Evolutionary conservation across 1,140 invertebrate genomes (phyloP), one percentile per base, ranked within the genome.

Genomic region (Vollenhovia emeryi): DNA sequence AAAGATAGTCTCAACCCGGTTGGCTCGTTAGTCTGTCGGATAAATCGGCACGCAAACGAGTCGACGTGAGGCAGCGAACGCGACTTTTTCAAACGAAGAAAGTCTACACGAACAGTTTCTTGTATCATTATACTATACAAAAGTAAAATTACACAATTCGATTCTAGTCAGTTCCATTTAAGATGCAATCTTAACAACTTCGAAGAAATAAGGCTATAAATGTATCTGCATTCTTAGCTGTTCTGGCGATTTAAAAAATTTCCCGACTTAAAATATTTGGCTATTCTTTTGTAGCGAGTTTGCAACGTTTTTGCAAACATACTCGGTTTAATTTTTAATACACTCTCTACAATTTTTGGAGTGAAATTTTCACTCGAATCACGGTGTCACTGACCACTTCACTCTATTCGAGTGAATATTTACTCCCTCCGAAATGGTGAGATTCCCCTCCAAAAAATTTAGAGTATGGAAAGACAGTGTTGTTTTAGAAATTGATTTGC

Each of bases 21-120:
- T 27, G 48, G 18, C 55, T 88, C 87, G 87, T 88, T 88, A 88
- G 87, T 87, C 73, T 36, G 86, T 68, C 66, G 45, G 75, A 36
- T 80, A 80, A 80, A 80, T 69, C 50, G 55, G 50, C 45, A 74
- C 57, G 59, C 50, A 80, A 71, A 80, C 64, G 78, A 62, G 57
- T 74, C 68, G 68, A 27, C 45, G 30, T 36, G 55, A 68, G 9
- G 45, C 18, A 30, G 21, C 9, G 13, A 76, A 48, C 74, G 57
- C 48, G 62, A 80, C 76, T 80, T 55, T 80, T 55, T 11, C 78
- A 48, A 71, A 71, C 36, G 36, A 80, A 57, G 24, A 21, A 55
- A 69, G 33, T 80, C 36, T n/a, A n/a, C 2, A 30, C 40, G 24
- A 57, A 15, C 24, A 30, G 2, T 55, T 71, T 21, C 21, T 57